Evolutionary conservation across 2,797 vertebrate species (phyloP).

Genomic region (Sparus aurata): DNA sequence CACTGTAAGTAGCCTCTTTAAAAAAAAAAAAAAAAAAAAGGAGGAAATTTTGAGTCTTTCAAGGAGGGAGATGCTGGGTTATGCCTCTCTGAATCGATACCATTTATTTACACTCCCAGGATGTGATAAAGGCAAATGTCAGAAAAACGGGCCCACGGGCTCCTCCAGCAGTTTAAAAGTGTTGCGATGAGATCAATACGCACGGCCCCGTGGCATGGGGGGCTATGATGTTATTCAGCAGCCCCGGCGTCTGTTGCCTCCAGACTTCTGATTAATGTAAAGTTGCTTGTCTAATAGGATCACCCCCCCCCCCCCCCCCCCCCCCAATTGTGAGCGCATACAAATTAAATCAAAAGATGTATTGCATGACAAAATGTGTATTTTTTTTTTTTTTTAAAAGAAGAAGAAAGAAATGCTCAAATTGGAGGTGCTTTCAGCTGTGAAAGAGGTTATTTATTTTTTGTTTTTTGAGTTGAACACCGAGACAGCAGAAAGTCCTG

Average conservation of each 20-base stretch:
- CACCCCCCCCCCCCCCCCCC: background rate
- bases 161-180: conserved; percentile 66
- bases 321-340: background rate
- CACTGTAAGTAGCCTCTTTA: conserved; percentile 73
- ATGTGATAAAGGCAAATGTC: conserved; percentile 58
- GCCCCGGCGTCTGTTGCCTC: conserved; percentile 10
- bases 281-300: conserved; percentile 42
- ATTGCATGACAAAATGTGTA: background rate
- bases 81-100: conserved; percentile 60
- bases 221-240: conserved; percentile 11
- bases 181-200: conserved; percentile 62
- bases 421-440: background rate
- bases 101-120: conserved; percentile 71
- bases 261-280: conserved; percentile 52
- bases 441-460: background rate
- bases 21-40: too few species aligned
- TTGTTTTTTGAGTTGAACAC: background rate
- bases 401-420: background rate
- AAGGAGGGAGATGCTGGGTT: conserved; percentile 50
- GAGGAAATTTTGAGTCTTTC: conserved; percentile 61
- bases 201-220: conserved; percentile 7
- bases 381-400: too few species aligned
- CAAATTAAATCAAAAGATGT: conserved; percentile 10
- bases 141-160: conserved; percentile 64
- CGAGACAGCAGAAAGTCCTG: background rate